A percentile compares a stretch with the other conserved stretches of the same genome.
phyloP scores from a whole-genome alignment of 2,113 vertebrate genomes.

The Hiodon tergisus region DNA sequence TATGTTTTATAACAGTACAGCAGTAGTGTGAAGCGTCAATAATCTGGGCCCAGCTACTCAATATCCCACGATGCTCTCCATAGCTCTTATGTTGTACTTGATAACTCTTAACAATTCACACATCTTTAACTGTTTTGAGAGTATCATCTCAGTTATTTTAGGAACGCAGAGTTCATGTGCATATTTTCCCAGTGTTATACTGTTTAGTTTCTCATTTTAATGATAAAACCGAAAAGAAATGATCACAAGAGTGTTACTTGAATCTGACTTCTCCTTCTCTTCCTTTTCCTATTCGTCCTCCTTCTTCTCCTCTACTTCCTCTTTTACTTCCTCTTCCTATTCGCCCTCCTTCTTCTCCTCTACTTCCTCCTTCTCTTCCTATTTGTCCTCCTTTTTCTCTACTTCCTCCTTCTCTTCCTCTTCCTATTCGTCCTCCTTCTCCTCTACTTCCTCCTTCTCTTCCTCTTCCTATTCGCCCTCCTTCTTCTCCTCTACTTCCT shows the following conservation, averaged over 20 bases:
- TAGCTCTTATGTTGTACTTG: not conserved
- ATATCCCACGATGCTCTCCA: not conserved
- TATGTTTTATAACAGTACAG: no score
- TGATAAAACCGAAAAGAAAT: not conserved
- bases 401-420: constrained; percentile 12
- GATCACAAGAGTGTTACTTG: not conserved
- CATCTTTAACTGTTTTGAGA: not conserved
- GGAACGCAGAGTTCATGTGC: no score
- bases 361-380: not conserved
- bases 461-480: no score
- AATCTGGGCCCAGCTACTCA: not conserved
- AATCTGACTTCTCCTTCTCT: not conserved
- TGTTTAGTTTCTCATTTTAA: not conserved
- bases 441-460: constrained; percentile 23
- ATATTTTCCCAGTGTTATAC: no score
- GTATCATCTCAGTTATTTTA: no score
- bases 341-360: not conserved
- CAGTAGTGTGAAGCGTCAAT: not conserved
- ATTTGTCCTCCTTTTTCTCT: not conserved
- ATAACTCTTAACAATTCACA: not conserved
- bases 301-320: not conserved
- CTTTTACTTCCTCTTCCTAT: constrained; percentile 1
- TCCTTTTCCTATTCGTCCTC: not conserved
- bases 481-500: constrained; percentile 14
- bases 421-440: constrained; percentile 8